phyloP scores from a whole-genome alignment of 2,113 vertebrate genomes.

The Chloropsis cyanopogon region DNA sequence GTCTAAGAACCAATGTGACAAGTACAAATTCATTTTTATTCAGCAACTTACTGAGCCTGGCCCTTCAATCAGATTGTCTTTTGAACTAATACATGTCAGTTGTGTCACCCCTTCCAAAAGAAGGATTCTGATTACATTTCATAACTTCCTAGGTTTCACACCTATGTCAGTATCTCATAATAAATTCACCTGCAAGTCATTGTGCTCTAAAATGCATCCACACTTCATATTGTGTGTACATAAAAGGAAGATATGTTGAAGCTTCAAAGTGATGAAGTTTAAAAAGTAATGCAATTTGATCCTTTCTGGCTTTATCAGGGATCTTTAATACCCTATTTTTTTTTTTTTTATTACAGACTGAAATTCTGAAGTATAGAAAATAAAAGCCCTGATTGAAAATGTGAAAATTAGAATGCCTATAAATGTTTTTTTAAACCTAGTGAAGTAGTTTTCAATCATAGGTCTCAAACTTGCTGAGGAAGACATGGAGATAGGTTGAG shows the following conservation, averaged over 20 bases:
- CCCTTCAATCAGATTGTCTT: background rate
- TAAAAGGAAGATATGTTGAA: background rate
- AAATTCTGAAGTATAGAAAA: background rate
- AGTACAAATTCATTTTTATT: background rate
- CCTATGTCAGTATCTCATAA: background rate
- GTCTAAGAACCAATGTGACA: background rate
- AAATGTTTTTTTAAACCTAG: background rate
- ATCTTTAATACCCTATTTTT: background rate
- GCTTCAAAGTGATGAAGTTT: background rate
- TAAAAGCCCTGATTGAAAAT: background rate
- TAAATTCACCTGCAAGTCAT: background rate
- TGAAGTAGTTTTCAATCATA: background rate
- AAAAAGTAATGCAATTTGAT: background rate
- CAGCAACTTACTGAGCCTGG: background rate
- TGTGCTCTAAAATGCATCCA: background rate
- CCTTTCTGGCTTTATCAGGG: background rate
- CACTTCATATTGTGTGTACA: background rate
- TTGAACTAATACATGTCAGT: background rate
- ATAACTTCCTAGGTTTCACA: background rate
- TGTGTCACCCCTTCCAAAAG: background rate
- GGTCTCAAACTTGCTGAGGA: background rate
- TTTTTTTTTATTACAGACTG: background rate
- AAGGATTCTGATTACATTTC: background rate
- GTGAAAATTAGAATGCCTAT: background rate
- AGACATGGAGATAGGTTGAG: background rate